These are phyloP conservation scores for Pocillopora grandis DNA, from an alignment of 92 coral and sea anemone genomes.

Conservation along the genomic window DNA sequence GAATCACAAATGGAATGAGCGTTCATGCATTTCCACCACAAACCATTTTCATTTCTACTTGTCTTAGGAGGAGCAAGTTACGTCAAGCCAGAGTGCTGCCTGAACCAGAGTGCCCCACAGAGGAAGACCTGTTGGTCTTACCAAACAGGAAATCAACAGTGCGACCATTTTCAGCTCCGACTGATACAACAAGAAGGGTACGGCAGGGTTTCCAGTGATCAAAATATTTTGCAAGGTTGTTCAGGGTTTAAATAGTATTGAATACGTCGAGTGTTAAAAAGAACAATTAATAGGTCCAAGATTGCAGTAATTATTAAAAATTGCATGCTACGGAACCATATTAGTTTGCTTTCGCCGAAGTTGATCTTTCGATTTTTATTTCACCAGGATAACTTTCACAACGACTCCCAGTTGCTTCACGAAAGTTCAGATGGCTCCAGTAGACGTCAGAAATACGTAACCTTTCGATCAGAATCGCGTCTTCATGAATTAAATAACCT, in stretches of 20 bases:
- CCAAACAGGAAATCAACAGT: conserved; percentile 1
- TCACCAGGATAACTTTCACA: background rate
- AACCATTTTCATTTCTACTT: too few relatives aligned
- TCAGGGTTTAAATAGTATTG: too few relatives aligned
- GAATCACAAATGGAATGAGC: too few relatives aligned
- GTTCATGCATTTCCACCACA: too few relatives aligned
- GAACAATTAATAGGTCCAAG: too few relatives aligned
- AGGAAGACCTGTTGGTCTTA: conserved; percentile 15
- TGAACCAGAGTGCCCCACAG: background rate
- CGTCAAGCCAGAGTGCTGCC: conserved; percentile 10
- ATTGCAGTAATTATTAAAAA: too few relatives aligned
- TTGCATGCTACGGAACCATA: too few relatives aligned
- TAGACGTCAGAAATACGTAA: background rate
- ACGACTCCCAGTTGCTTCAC: background rate
- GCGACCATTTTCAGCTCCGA: conserved; percentile 13
- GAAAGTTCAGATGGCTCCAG: background rate
- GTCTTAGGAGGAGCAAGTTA: conserved; percentile 13
- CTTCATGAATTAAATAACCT: background rate
- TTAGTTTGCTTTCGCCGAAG: too few relatives aligned
- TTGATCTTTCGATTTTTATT: background rate
- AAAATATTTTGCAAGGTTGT: too few relatives aligned
- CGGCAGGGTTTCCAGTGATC: background rate
- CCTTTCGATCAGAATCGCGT: conserved; percentile 19
- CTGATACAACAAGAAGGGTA: conserved; percentile 11
- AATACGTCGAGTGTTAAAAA: too few relatives aligned